Evolutionary conservation across 2,888 invertebrate genomes (phyloP).

Genomic region (Augiades crinisus): DNA sequence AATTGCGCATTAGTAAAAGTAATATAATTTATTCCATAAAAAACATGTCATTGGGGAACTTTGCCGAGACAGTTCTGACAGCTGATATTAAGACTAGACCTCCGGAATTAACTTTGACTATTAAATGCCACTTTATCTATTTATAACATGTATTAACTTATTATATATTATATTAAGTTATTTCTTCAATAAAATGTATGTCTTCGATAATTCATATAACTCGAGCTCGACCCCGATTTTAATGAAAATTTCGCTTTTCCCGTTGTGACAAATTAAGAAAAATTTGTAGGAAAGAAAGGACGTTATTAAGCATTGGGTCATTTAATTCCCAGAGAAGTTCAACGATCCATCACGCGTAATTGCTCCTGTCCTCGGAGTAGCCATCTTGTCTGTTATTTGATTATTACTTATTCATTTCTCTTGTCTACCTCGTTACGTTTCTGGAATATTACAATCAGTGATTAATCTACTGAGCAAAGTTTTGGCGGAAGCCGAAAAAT

Average conservation of each 20-base stretch:
- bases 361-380: slow-evolving; percentile 57
- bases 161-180: no score
- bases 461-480: slow-evolving; percentile 15
- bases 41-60: no score
- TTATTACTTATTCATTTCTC: slow-evolving; percentile 52
- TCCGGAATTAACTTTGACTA: no score
- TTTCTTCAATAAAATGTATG: slow-evolving; percentile 20
- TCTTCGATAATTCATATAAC: slow-evolving; percentile 13
- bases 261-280: slow-evolving; percentile 55
- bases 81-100: no score
- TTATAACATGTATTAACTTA: no score
- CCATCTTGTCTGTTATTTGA: slow-evolving; percentile 56
- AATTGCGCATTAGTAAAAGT: no score
- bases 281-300: slow-evolving; percentile 56
- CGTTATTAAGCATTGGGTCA: slow-evolving; percentile 65
- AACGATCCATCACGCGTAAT: slow-evolving; percentile 72
- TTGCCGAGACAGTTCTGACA: no score
- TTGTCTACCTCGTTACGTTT: slow-evolving; percentile 23
- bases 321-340: slow-evolving; percentile 57
- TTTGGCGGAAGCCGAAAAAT: not conserved
- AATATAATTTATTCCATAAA: no score
- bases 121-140: no score
- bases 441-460: slow-evolving; percentile 21
- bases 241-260: slow-evolving; percentile 11
- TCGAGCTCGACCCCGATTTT: slow-evolving; percentile 16